Base-by-base conservation (phyloP, 2,113 vertebrate species). In the Catharus fuscescens region DNA sequence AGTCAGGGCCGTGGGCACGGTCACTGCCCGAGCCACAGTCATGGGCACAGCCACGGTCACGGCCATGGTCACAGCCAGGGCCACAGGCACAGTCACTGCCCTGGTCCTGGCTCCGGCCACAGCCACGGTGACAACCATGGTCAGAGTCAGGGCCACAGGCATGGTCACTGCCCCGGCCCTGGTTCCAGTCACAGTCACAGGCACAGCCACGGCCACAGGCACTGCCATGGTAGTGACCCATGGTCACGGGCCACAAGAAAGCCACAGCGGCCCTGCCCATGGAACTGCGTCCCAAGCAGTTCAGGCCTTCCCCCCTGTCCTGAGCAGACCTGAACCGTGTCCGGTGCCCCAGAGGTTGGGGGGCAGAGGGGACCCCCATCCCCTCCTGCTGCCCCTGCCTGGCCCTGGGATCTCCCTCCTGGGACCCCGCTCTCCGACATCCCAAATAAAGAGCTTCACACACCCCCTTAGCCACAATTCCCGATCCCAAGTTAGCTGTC, bases 241-340 rank as follows among this genome's bases (percentile, higher is more conserved):
- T 0, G 1, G 61, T 18, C 44, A 50, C 3, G 0, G 31, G n/a
- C 40, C 69, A 65, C 4, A 0, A 15, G 28, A 67, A 77, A 21
- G 72, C 38, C 54, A 14, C 1, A 0, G 1, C 0, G 0, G 32
- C n/a, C 36, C 8, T 34, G 12, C 20, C 34, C 50, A 10, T 2
- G 1, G 31, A 26, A 6, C 14, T 3, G 31, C 0, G 2, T 5
- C 6, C 7, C 1, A 4, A 19, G 52, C 40, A 5, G 10, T 0
- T 31, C 19, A 2, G 50, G 34, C 67, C 52, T 14, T 14, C 19
- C 44, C 23, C 23, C 0, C 24, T 16, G 16, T 10, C 44, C 14
- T 6, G 10, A 21, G 50, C 54, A 17, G 7, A 12, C 8, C 45
- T 10, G 0, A 26, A 18, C 34, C 6, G 2, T 0, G 11, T 7